These are phyloP conservation scores for Lepidonotus clava DNA, from an alignment of 2,888 invertebrate genomes.

Conservation along the genomic window DNA sequence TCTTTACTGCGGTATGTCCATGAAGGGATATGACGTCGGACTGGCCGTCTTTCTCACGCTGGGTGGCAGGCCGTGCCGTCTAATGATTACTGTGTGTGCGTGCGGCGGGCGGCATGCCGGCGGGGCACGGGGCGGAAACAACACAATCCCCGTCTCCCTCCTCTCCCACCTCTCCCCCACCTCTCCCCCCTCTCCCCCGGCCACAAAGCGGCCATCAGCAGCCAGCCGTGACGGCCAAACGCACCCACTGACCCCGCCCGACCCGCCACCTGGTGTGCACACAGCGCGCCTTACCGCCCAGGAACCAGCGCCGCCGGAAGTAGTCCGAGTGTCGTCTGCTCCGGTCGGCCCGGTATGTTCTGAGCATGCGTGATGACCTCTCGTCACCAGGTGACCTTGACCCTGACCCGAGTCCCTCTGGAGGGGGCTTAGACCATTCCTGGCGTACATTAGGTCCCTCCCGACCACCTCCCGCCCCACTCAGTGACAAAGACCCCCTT, in stretches of 20 bases:
- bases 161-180: not conserved
- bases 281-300: not conserved
- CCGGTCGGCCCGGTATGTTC: not conserved
- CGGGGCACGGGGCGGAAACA: not conserved
- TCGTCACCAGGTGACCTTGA: too few relatives aligned
- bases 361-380: not conserved
- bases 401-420: too few relatives aligned
- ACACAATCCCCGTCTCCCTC: not conserved
- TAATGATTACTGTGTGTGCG: too few relatives aligned
- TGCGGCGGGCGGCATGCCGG: not conserved
- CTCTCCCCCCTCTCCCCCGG: not conserved
- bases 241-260: conserved; percentile 5
- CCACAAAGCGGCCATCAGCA: too few relatives aligned
- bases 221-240: not conserved
- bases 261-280: not conserved
- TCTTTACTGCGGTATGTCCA: too few relatives aligned
- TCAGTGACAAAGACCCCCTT: too few relatives aligned
- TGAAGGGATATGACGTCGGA: too few relatives aligned
- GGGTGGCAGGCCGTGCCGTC: too few relatives aligned
- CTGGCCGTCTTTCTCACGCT: too few relatives aligned
- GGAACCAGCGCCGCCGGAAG: conserved; percentile 3
- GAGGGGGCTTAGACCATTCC: too few relatives aligned
- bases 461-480: too few relatives aligned
- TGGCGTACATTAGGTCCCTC: too few relatives aligned
- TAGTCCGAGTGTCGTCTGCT: conserved; percentile 10